Conservation (phyloP, 1,140 invertebrate species). For the Sitobion miscanthi region DNA sequence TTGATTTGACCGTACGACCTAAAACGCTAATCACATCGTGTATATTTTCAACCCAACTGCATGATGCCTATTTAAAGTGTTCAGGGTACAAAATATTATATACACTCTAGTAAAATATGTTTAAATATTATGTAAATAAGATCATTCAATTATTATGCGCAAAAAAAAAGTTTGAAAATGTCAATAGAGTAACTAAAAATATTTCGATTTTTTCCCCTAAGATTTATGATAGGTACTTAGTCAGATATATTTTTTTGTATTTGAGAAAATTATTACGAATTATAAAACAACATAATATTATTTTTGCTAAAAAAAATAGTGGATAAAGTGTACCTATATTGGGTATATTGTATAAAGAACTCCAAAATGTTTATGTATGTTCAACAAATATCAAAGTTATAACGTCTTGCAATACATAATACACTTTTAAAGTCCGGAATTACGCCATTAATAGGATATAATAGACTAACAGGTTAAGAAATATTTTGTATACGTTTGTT, state of each 20-base stretch:
- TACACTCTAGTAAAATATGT: background rate
- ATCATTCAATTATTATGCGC: background rate
- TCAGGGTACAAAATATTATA: background rate
- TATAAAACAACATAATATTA: background rate
- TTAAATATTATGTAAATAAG: background rate
- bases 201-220: background rate
- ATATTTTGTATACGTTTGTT: background rate
- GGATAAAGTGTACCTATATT: background rate
- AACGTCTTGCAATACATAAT: background rate
- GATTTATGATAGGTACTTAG: background rate
- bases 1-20: background rate
- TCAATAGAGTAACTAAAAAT: background rate
- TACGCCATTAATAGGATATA: slow-evolving; percentile 39
- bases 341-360: background rate
- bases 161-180: background rate
- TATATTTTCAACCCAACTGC: background rate
- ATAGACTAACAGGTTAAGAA: slow-evolving; percentile 51
- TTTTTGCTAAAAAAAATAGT: background rate
- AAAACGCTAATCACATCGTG: background rate
- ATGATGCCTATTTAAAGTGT: background rate
- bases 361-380: background rate
- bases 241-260: background rate
- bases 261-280: background rate
- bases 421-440: background rate
- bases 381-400: background rate